Evolutionary conservation across 2,888 invertebrate genomes (phyloP), one percentile per base, ranked within the genome.

Genomic region (Tenthredo mesomela): DNA sequence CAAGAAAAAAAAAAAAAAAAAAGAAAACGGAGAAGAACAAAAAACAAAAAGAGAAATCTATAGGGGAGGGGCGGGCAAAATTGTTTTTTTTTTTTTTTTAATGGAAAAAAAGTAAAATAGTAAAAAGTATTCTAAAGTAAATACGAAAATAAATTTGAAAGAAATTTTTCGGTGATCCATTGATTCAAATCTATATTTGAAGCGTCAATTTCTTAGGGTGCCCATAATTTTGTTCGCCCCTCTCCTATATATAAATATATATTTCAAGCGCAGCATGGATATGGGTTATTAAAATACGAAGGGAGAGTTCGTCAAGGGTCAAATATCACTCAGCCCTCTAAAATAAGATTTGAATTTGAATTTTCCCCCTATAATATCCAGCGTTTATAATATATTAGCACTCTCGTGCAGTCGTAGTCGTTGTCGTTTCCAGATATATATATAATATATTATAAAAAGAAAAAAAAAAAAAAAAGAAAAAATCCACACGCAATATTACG

Each of bases 331-430:
- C 54, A 54, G 54, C 54, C 6, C 6, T 54, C 54, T 54, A 6
- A n/a, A 54, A 18, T 54, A 54, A 54, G 54, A 54, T 54, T 54
- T n/a, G 7, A 54, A 54, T n/a, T 54, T 54, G 6, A 54, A 54
- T 54, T 54, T 54, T 6, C 18, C 54, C 54, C n/a, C n/a, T 54
- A 54, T 54, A n/a, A 54, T n/a, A 54, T n/a, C 54, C 54, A n/a
- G 54, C 54, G 54, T 54, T 54, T n/a, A 54, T 67, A 67, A 70
- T 70, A 70, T 70, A 70, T 70, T 61, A 61, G 61, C 61, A 25
- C 61, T 61, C 25, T 61, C 25, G 61, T 25, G 61, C 61, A 61
- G 25, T 61, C 61, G 10, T 10, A 21, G 18, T 37, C 37, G 10
- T 61, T 25, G 10, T 25, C 61, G 7, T 2, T 7, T 61, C 2